Base-by-base conservation (phyloP, 2,797 vertebrate genomes). In the Fringilla coelebs region DNA sequence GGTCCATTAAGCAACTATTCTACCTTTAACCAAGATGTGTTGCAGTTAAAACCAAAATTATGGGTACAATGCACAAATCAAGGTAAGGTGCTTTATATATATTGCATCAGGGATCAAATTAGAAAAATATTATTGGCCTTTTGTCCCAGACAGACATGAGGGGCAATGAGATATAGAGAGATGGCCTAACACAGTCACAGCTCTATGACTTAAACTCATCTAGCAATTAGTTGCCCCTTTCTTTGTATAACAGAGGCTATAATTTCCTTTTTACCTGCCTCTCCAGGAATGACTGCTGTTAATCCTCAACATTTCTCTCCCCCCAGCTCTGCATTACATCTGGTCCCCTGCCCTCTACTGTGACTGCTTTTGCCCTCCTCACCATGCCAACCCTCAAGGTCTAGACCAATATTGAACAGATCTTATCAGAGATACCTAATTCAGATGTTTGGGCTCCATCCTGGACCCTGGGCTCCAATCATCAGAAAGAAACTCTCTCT, bases 11-110 rank as follows among this genome's bases (percentile, higher is more conserved):
- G 79, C 26, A 86, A 14, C 75, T 89, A 63, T 88, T 88, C 66
- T 77, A 77, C 76, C 66, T 91, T 36, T 73, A 93, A 92, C 87
- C n/a, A 81, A 85, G 92, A 89, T 48, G 63, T 55, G 73, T 88
- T 77, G 70, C 9, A 3, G 54, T 89, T 94, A 66, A 76, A 68
- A 78, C 21, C 73, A 75, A 89, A 92, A 65, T 92, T 91, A 70
- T 49, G 66, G 51, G 34, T 80, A 65, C 3, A 3, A 40, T 36
- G 51, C 26, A 91, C 36, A 43, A 92, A 88, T 88, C 51, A 38
- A 85, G 51, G 58, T 66, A 77, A 84, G 48, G 40, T 74, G 5
- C 40, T 78, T 62, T 76, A 84, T 48, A 43, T 96, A 54, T 66
- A 66, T 41, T 68, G 11, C 14, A 38, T 41, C 26, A 58, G 49